These are phyloP conservation scores for Callyntrura sp. DNA, from an alignment of 2,888 invertebrate genomes.

Conservation along the genomic window DNA sequence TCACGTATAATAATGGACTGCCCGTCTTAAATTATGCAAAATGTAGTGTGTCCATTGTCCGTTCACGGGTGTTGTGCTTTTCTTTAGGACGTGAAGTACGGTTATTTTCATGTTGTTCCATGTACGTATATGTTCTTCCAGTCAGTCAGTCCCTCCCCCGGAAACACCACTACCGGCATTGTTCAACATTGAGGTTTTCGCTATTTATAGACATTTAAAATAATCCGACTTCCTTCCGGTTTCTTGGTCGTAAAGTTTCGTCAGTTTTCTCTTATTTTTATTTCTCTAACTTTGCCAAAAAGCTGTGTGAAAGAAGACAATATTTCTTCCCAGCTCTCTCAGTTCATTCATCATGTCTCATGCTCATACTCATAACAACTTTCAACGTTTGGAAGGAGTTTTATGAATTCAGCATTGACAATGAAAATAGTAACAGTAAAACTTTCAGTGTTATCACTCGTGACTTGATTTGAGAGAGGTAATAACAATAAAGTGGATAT, in stretches of 20 bases:
- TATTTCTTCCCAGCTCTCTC: not conserved
- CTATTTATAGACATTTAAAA: slow-evolving; percentile 5
- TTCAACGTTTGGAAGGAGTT: not conserved
- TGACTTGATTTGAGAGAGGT: not conserved
- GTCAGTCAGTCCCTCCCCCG: too few relatives aligned
- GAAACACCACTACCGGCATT: too few relatives aligned
- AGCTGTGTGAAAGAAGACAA: slow-evolving; percentile 25
- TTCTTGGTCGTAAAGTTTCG: slow-evolving; percentile 6
- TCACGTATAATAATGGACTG: too few relatives aligned
- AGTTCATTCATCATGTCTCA: slow-evolving; percentile 42
- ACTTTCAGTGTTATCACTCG: slow-evolving; percentile 15
- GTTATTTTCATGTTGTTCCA: too few relatives aligned
- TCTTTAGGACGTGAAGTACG: too few relatives aligned
- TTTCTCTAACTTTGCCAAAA: not conserved
- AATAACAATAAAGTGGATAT: slow-evolving; percentile 32
- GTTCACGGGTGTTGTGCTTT: too few relatives aligned
- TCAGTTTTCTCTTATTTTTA: not conserved
- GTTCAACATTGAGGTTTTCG: not conserved
- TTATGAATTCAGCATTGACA: slow-evolving; percentile 41
- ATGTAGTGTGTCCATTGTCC: too few relatives aligned
- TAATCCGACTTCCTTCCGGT: slow-evolving; percentile 37
- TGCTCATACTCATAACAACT: slow-evolving; percentile 17
- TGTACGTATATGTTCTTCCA: too few relatives aligned
- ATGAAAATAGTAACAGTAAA: slow-evolving; percentile 32
- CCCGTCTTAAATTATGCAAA: too few relatives aligned